Evolutionary conservation across 2,888 invertebrate species (phyloP).

Genomic region (Autographa gamma): DNA sequence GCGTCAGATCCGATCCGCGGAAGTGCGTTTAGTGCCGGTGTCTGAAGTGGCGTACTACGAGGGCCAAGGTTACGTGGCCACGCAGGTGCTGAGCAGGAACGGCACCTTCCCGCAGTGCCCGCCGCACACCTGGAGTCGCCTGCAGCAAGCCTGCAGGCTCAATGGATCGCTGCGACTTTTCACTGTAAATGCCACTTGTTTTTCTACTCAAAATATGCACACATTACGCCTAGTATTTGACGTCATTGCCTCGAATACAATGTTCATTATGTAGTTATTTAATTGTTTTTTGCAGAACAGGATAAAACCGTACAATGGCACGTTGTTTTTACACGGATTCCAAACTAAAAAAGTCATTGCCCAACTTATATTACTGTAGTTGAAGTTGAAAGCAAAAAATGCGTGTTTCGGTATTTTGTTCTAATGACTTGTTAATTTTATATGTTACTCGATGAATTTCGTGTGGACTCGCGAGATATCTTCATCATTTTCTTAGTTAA

Average conservation of each 20-base stretch:
- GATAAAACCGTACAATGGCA: slow-evolving; percentile 74
- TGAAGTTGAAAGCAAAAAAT: slow-evolving; percentile 80
- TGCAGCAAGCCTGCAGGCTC: slow-evolving; percentile 80
- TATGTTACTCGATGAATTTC: slow-evolving; percentile 80
- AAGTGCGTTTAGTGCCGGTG: slow-evolving; percentile 87
- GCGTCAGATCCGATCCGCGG: slow-evolving; percentile 86
- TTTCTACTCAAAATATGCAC: slow-evolving; percentile 39
- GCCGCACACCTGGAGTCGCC: slow-evolving; percentile 85
- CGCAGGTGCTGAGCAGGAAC: slow-evolving; percentile 85
- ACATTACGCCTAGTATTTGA: slow-evolving; percentile 38
- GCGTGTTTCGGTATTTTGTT: slow-evolving; percentile 77
- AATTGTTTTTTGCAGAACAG: slow-evolving; percentile 77
- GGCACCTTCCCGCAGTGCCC: slow-evolving; percentile 87
- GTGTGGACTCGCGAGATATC: slow-evolving; percentile 71
- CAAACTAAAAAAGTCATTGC: slow-evolving; percentile 81
- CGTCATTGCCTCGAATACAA: slow-evolving; percentile 54
- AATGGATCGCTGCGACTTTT: slow-evolving; percentile 81
- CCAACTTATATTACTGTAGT: slow-evolving; percentile 76
- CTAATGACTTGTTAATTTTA: slow-evolving; percentile 85
- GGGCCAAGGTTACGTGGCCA: slow-evolving; percentile 86
- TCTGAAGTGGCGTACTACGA: slow-evolving; percentile 87
- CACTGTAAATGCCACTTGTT: slow-evolving; percentile 77
- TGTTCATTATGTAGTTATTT: slow-evolving; percentile 61
- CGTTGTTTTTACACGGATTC: slow-evolving; percentile 85
- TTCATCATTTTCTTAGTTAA: slow-evolving; percentile 51